Conservation (phyloP, 2,797 vertebrate genomes). For the Crocidura indochinensis region DNA sequence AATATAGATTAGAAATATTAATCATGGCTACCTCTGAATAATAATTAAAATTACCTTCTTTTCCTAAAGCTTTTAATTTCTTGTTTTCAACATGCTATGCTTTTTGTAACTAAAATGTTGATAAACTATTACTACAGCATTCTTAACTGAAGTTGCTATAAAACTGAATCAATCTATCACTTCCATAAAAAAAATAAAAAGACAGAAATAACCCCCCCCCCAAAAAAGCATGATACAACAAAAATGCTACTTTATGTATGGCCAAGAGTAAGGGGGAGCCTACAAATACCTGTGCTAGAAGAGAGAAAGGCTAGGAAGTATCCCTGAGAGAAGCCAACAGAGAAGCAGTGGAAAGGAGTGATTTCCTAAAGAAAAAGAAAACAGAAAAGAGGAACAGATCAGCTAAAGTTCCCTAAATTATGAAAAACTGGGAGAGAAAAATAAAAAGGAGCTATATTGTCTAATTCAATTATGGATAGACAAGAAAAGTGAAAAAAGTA, state of each 20-base stretch:
- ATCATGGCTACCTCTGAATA: neutral
- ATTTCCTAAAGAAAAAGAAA: constrained; percentile 72
- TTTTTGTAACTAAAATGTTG: constrained; percentile 16
- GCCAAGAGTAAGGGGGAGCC: constrained; percentile 36
- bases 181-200: constrained; percentile 65
- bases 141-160: constrained; percentile 36
- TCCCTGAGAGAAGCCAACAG: constrained; percentile 76
- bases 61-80: constrained; percentile 48
- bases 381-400: constrained; percentile 72
- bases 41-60: constrained; percentile 43
- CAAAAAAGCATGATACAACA: constrained; percentile 5
- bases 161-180: constrained; percentile 50
- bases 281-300: constrained; percentile 71
- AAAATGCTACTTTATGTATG: constrained; percentile 52
- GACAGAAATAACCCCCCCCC: constrained; percentile 4
- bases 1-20: constrained; percentile 31
- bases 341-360: constrained; percentile 63
- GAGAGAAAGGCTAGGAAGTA: constrained; percentile 60
- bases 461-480: constrained; percentile 30
- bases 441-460: constrained; percentile 13
- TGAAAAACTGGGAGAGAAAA: constrained; percentile 39
- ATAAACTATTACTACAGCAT: constrained; percentile 34
- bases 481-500: constrained; percentile 47
- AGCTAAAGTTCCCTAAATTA: constrained; percentile 47
- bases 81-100: constrained; percentile 13